Conservation (phyloP, 2,888 invertebrate genomes). For the Anticlea derivata region DNA sequence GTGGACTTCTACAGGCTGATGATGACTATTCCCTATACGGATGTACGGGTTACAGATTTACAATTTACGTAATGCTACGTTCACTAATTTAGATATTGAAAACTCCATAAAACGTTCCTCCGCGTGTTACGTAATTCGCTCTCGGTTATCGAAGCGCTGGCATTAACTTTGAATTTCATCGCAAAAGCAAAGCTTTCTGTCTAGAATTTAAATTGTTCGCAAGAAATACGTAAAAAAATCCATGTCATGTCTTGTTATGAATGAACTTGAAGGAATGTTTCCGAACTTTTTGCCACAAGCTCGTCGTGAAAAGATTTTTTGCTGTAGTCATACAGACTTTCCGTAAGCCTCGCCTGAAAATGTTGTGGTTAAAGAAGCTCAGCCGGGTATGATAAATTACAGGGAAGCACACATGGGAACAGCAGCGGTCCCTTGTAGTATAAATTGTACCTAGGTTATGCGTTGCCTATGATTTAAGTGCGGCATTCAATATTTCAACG, state of each 20-base stretch:
- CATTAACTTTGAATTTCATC: constrained; percentile 3
- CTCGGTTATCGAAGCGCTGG: background rate
- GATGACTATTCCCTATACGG: too few species aligned
- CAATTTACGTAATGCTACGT: too few species aligned
- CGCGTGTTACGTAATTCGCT: constrained; percentile 4
- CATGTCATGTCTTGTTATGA: constrained; percentile 5
- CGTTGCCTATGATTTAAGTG: constrained; percentile 18
- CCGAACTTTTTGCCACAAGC: constrained; percentile 1
- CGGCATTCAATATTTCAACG: constrained; percentile 6
- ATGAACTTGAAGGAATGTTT: background rate
- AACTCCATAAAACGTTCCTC: background rate
- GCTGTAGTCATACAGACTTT: constrained; percentile 13
- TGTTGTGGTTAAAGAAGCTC: constrained; percentile 32
- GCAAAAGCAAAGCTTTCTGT: background rate
- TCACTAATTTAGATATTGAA: background rate
- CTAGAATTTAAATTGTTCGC: constrained; percentile 3
- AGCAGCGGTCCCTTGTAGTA: constrained; percentile 11
- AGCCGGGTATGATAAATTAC: constrained; percentile 33
- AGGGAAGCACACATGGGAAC: constrained; percentile 27
- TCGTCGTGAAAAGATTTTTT: constrained; percentile 16
- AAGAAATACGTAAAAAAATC: background rate
- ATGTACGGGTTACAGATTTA: too few species aligned
- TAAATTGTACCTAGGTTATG: constrained; percentile 24
- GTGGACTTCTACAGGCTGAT: too few species aligned
- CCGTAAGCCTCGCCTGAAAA: constrained; percentile 20